Evolutionary conservation across 2,797 vertebrate genomes (phyloP).

Genomic region (Falco columbarius): DNA sequence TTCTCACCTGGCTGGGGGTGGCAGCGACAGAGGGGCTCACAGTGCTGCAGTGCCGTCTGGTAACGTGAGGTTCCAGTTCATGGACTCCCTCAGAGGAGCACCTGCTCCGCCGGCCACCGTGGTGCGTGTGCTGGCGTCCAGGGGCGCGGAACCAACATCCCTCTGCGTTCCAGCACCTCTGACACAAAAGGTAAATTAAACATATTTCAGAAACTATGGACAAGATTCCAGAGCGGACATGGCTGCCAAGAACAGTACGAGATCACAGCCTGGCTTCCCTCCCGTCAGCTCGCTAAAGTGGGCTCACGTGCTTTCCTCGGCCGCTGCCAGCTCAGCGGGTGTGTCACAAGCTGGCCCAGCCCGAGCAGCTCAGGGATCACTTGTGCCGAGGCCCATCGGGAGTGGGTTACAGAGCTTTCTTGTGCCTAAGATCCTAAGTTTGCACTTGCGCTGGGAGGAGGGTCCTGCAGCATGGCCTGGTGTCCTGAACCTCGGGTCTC

Average conservation of each 20-base stretch:
- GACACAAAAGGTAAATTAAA: not conserved
- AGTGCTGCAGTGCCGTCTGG: not conserved
- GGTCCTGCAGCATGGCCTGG: not conserved
- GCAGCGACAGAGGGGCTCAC: not conserved
- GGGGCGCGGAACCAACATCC: not conserved
- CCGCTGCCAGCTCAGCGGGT: conserved; percentile 4
- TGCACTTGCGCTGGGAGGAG: not conserved
- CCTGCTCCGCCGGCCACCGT: not conserved
- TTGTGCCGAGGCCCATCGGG: conserved; percentile 11
- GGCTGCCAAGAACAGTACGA: not conserved
- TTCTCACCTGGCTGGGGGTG: not conserved
- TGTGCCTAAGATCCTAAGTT: not conserved
- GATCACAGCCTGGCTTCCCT: not conserved
- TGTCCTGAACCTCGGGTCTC: not conserved
- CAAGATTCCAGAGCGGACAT: not conserved
- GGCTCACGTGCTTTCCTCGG: not conserved
- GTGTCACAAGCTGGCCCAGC: conserved; percentile 12
- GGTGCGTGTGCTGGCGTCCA: not conserved
- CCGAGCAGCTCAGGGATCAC: not conserved
- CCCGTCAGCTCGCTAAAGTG: not conserved
- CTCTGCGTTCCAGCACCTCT: not conserved
- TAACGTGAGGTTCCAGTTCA: not conserved
- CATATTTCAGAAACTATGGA: not conserved
- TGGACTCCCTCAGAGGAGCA: not conserved
- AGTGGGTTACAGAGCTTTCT: not conserved